These are phyloP conservation scores for Myotis planiceps DNA, from an alignment of 2,797 vertebrate genomes.

Conservation along the genomic window DNA sequence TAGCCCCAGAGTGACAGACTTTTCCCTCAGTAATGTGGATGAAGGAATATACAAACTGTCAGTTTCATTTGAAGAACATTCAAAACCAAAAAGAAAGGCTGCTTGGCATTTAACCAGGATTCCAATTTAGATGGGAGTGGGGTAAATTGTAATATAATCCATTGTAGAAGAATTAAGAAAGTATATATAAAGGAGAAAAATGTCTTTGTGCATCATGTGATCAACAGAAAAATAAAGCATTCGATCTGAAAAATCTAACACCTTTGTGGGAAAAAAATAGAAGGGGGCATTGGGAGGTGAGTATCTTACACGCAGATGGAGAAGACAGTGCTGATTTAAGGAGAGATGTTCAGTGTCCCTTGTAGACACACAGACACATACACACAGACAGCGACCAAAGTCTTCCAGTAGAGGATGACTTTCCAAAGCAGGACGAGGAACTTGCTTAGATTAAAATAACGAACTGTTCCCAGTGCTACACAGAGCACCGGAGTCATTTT, in stretches of 20 bases:
- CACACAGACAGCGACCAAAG: background rate
- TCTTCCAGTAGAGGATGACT: background rate
- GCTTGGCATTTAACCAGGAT: background rate
- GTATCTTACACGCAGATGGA: background rate
- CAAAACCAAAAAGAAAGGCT: background rate
- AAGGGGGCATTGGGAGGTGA: background rate
- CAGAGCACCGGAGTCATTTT: background rate
- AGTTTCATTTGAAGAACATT: background rate
- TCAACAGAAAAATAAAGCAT: background rate
- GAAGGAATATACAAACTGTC: background rate
- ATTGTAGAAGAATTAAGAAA: background rate
- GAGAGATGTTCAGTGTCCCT: background rate
- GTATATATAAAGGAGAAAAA: background rate
- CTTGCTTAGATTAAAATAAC: background rate
- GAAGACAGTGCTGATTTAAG: background rate
- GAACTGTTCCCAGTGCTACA: background rate
- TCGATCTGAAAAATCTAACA: background rate
- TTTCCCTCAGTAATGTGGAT: background rate
- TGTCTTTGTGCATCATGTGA: background rate
- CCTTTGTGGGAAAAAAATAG: background rate
- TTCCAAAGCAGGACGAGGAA: conserved; percentile 37
- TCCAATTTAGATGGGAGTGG: background rate
- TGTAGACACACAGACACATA: background rate
- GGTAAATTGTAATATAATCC: background rate
- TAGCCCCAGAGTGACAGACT: background rate